Percentiles rank a stretch among this genome's conserved stretches.
These are phyloP conservation scores for Bubo scandiacus DNA, from an alignment of 2,113 vertebrate species.

Conservation along the genomic window DNA sequence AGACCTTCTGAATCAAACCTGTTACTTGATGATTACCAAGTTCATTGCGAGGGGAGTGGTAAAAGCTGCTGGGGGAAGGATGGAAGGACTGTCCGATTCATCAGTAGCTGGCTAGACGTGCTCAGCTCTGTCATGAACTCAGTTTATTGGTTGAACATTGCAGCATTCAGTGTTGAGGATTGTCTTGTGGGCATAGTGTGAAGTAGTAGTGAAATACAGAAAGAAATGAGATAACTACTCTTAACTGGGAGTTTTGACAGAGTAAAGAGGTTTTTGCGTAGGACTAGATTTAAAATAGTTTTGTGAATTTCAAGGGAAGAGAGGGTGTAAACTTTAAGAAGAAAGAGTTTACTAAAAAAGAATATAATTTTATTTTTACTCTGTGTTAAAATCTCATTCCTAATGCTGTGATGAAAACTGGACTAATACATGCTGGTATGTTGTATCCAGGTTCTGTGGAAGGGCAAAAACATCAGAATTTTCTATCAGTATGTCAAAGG, in stretches of 20 bases:
- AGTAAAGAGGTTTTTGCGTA: rapidly evolving
- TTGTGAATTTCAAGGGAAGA: not conserved
- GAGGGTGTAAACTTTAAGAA: not conserved
- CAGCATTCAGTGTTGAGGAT: not conserved
- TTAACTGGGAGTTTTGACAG: not conserved
- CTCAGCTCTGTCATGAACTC: not conserved
- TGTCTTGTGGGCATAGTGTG: not conserved
- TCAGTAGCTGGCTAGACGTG: not conserved
- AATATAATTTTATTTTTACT: not conserved
- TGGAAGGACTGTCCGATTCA: not conserved
- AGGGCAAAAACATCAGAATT: not conserved
- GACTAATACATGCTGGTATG: not conserved
- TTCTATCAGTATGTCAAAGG: not conserved
- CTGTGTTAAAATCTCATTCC: not conserved
- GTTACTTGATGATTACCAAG: not conserved
- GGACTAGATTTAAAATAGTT: not conserved
- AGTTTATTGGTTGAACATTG: not conserved
- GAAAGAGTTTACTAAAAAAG: not conserved
- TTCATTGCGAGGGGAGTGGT: not conserved
- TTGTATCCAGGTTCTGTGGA: not conserved
- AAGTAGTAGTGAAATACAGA: not conserved
- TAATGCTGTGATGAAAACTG: not conserved
- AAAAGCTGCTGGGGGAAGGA: not conserved
- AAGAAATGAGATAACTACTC: not conserved
- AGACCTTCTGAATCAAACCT: not conserved